A percentile compares a stretch with the other conserved stretches of the same genome.
phyloP scores from a whole-genome alignment of 2,797 vertebrate species.

The Aselliscus stoliczkanus region DNA sequence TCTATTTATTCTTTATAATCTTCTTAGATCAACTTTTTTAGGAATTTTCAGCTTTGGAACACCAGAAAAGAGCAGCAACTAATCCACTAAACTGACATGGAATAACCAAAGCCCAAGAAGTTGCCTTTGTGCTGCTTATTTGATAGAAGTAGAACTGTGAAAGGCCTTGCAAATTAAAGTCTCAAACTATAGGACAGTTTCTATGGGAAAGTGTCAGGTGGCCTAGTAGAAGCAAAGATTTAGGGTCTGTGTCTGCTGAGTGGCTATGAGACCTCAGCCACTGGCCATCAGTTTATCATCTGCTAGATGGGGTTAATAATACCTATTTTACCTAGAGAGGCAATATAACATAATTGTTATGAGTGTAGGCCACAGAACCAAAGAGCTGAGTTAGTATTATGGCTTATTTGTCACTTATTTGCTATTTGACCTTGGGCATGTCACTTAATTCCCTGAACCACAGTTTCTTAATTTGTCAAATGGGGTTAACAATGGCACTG shows the following conservation, averaged over 20 bases:
- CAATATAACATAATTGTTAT: neutral
- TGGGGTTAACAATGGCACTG: neutral
- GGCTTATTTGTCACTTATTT: neutral
- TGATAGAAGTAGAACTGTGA: neutral
- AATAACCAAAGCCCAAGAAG: neutral
- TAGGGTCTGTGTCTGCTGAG: neutral
- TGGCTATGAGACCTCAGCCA: neutral
- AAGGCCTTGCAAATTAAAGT: neutral
- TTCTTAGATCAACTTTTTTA: slow-evolving; percentile 12
- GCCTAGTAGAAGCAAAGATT: neutral
- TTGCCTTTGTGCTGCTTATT: neutral
- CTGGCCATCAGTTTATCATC: neutral
- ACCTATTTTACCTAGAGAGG: neutral
- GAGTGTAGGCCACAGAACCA: neutral
- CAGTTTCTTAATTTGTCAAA: neutral
- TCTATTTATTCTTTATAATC: neutral
- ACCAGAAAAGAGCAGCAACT: neutral
- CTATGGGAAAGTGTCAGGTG: neutral
- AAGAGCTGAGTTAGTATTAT: neutral
- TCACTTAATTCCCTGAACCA: neutral
- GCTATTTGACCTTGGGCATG: neutral
- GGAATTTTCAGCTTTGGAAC: slow-evolving; percentile 29
- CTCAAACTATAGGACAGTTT: neutral
- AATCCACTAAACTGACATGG: neutral
- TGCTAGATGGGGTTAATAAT: neutral